A percentile compares a stretch with the other conserved stretches of the same genome.
Evolutionary conservation across 2,888 invertebrate species (phyloP).

Genomic region (Conchocele bisecta): DNA sequence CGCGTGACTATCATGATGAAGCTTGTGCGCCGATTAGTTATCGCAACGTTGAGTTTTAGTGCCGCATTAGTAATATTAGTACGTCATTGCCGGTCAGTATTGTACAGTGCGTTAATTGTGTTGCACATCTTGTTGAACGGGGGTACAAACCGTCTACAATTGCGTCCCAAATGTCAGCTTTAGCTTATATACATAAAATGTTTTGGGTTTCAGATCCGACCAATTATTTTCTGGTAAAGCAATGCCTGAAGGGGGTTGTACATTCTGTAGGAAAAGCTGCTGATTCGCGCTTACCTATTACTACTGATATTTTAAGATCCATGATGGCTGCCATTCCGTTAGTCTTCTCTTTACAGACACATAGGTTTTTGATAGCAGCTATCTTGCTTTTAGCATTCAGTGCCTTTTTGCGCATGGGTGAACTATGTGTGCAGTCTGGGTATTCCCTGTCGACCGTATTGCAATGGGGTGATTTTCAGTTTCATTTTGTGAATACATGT

Average conservation of each 20-base stretch:
- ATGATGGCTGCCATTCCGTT: background rate
- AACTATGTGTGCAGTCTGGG: background rate
- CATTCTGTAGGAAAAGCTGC: background rate
- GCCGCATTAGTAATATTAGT: background rate
- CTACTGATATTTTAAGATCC: background rate
- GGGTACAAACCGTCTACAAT: background rate
- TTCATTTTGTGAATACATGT: background rate
- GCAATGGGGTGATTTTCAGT: background rate
- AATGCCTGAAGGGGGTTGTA: background rate
- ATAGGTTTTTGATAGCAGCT: background rate
- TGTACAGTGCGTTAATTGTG: background rate
- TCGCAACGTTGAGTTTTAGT: background rate
- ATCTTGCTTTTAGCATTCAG: background rate
- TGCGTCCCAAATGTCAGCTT: background rate
- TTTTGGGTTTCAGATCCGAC: background rate
- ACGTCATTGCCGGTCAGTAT: background rate
- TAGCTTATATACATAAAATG: background rate
- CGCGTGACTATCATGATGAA: background rate
- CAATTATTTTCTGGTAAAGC: background rate
- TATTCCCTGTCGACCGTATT: background rate
- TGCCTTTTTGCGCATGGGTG: background rate
- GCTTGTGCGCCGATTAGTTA: background rate
- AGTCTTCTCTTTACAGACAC: background rate
- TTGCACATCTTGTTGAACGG: background rate
- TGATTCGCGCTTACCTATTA: conserved; percentile 4